phyloP scores from a whole-genome alignment of 2,888 invertebrate genomes.

The Automeris io region DNA sequence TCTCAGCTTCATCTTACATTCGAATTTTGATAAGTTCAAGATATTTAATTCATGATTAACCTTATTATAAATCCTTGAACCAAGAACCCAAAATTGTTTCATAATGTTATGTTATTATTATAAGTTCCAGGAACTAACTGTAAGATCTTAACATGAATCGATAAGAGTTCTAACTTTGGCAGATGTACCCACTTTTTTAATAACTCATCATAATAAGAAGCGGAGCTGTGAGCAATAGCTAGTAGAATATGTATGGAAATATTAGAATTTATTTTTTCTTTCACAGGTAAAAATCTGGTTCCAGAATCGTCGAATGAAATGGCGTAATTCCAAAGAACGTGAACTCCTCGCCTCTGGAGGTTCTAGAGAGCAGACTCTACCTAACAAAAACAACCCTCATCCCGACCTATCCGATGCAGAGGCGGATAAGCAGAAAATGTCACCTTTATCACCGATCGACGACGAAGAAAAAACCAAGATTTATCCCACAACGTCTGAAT shows the following conservation, averaged over 20 bases:
- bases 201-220: background rate
- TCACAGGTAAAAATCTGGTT: slow-evolving; percentile 85
- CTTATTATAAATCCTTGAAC: too few species aligned
- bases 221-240: background rate
- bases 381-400: slow-evolving; percentile 97
- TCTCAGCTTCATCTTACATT: too few species aligned
- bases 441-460: slow-evolving; percentile 73
- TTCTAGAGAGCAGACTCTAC: slow-evolving; percentile 95
- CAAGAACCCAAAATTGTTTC: too few species aligned
- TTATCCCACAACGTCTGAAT: slow-evolving; percentile 50
- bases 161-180: too few species aligned
- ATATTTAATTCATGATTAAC: too few species aligned
- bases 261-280: background rate
- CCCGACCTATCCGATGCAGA: slow-evolving; percentile 95
- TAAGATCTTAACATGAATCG: too few species aligned
- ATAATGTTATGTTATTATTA: too few species aligned
- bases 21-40: too few species aligned
- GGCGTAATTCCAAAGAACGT: slow-evolving; percentile 98
- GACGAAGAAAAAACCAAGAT: slow-evolving; percentile 53
- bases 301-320: slow-evolving; percentile 99
- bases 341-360: slow-evolving; percentile 96
- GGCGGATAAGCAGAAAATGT: slow-evolving; percentile 84
- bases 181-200: too few species aligned
- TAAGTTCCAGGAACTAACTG: too few species aligned
- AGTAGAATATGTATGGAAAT: background rate